Base-by-base conservation (phyloP, 2,797 vertebrate species). In the Gouania willdenowi region DNA sequence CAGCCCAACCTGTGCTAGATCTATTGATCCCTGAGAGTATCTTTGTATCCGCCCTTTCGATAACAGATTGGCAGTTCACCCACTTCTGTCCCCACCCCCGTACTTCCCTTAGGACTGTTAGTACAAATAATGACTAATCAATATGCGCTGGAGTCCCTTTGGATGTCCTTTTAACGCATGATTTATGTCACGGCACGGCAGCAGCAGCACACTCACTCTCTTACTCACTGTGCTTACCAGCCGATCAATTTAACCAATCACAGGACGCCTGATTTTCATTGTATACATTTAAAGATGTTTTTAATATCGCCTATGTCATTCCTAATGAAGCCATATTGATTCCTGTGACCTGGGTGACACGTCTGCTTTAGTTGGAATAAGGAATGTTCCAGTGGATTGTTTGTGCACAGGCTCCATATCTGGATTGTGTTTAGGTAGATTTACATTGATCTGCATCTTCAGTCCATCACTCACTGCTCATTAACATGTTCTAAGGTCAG, bases 71-170 rank as follows among this genome's bases (percentile, higher is more conserved):
- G 60, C 55, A 51, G 48, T 61, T 41, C 50, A 28, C 36, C 42
- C 35, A 14, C 41, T 4, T 0, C 14, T 1, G 4, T 18, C 21
- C 39, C 18, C 36, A 19, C 16, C 7, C 44, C 21, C 2, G n/a
- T 4, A 4, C 9, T 42, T 82, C 84, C 83, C 82, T 82, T 46
- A 71, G 87, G 85, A 89, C 88, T 21, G 88, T 93, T 93, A 91
- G 87, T 84, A 68, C 88, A 91, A 93, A 93, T 94, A 92, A 93
- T 92, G 92, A 89, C 91, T 90, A 92, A 93, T 94, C 93, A 90
- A 94, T 94, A 91, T 83, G 81, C 87, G 68, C 85, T 84, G 86
- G 83, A 85, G 87, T 86, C 88, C 88, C 87, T 38, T 67, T 76
- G 81, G 89, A 87, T 81, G 89, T 91, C 87, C 90, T 92, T 89